Evolutionary conservation across 2,797 vertebrate species (phyloP), one percentile per base, ranked within the genome.

Genomic region (Erithacus rubecula): DNA sequence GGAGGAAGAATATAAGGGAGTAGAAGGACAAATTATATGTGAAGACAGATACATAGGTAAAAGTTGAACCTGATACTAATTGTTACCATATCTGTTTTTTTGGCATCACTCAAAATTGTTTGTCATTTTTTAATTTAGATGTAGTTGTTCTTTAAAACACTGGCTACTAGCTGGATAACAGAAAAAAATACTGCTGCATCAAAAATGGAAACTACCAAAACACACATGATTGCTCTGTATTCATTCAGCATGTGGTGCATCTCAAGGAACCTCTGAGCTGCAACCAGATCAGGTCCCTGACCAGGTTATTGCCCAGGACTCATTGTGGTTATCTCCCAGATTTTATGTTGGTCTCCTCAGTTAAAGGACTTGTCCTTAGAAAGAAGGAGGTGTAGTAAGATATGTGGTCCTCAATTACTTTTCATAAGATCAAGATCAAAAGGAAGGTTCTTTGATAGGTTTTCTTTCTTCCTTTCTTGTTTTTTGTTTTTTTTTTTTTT

Each of bases 51-150:
- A 83, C 17, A 0, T 46, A 90, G 83, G 74, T 90, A 60, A 91
- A 94, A 93, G 70, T 65, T 94, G 86, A 94, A 90, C 65, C 37
- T 82, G 49, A 76, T 89, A 63, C 65, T 95, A 88, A 94, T 94
- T 94, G 72, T 95, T 88, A 91, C 72, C 80, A 47, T 95, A 52
- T 93, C 76, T 92, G 17, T 49, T 67, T 47, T 78, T 91, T 47
- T 81, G 85, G 74, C 85, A 52, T 93, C 39, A 36, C 44, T 86
- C 39, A 85, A 36, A 93, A 92, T 56, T 69, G 24, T 53, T 53
- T 72, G 55, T 65, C 36, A 53, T 91, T 71, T 74, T 75, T 92
- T 74, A 83, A 69, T 83, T 94, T 83, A 80, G 79, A 62, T 88
- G 69, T 10, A 68, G 32, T 55, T n/a, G 8, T 55, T 90, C 51